A percentile compares a stretch with the other conserved stretches of the same genome.
Conservation (phyloP, 2,113 vertebrate species). For the Phocoena sinus region DNA sequence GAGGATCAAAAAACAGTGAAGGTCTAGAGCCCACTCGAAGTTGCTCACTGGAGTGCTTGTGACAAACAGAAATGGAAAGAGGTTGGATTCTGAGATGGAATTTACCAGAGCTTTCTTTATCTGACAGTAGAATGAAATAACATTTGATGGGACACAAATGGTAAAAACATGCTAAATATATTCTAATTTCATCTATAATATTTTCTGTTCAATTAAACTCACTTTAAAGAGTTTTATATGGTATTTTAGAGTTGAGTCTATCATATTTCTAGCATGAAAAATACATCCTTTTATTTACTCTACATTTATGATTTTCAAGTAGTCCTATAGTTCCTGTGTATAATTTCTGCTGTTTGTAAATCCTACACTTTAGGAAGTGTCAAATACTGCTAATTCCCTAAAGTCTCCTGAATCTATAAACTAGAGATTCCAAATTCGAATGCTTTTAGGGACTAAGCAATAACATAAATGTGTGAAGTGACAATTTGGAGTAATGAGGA, state of each 20-base stretch:
- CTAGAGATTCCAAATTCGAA: background rate
- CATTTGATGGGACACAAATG: background rate
- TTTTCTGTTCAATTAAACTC: background rate
- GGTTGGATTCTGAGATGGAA: background rate
- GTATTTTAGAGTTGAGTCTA: background rate
- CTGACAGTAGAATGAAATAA: background rate
- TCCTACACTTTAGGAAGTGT: background rate
- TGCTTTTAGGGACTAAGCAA: background rate
- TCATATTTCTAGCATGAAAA: slow-evolving; percentile 19
- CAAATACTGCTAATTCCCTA: background rate
- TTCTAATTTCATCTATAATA: background rate
- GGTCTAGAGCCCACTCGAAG: background rate
- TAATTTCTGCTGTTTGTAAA: background rate
- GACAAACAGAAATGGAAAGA: background rate
- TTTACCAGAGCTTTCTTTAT: background rate
- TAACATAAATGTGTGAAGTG: background rate
- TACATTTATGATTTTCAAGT: background rate
- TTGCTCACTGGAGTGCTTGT: background rate
- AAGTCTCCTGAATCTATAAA: background rate
- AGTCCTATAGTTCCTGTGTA: background rate
- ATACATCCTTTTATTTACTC: background rate
- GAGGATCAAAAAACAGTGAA: background rate
- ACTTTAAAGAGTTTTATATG: background rate
- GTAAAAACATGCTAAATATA: background rate
- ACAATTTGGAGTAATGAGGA: background rate